Evolutionary conservation across 2,113 vertebrate species (phyloP).

Genomic region (Oophaga pumilio): DNA sequence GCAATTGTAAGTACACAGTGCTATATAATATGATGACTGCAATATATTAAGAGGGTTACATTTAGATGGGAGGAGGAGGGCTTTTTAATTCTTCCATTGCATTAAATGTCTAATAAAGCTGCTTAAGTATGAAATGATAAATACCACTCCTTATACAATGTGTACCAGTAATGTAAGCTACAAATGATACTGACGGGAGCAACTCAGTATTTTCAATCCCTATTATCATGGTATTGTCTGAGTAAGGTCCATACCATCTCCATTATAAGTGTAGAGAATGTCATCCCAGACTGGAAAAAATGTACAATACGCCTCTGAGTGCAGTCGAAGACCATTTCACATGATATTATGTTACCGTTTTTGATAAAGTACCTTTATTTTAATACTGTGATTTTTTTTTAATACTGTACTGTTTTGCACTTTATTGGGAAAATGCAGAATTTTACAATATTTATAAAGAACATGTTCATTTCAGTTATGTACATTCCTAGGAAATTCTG

Average conservation of each 20-base stretch:
- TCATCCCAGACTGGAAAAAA: not conserved
- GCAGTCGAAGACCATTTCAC: slow-evolving; percentile 4
- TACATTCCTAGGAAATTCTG: slow-evolving; percentile 54
- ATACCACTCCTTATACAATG: too few species aligned
- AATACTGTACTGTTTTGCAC: slow-evolving; percentile 62
- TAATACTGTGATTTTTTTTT: slow-evolving; percentile 55
- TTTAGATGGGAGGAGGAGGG: too few species aligned
- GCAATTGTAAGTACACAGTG: too few species aligned
- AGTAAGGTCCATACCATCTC: not conserved
- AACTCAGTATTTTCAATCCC: not conserved
- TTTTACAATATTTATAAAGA: slow-evolving; percentile 55
- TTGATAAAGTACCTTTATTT: slow-evolving; percentile 59
- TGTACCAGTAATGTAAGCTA: too few species aligned
- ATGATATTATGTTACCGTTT: slow-evolving; percentile 10
- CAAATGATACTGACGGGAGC: not conserved
- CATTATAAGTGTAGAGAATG: not conserved
- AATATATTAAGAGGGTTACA: too few species aligned
- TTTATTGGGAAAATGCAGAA: slow-evolving; percentile 51
- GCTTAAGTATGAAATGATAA: too few species aligned
- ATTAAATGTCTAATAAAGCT: too few species aligned
- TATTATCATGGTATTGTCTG: not conserved
- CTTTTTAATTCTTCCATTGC: too few species aligned
- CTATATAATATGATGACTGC: too few species aligned
- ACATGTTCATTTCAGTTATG: slow-evolving; percentile 45
- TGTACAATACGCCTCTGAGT: not conserved